phyloP scores from a whole-genome alignment of 2,888 invertebrate species.

The Parasteatoda lunata region DNA sequence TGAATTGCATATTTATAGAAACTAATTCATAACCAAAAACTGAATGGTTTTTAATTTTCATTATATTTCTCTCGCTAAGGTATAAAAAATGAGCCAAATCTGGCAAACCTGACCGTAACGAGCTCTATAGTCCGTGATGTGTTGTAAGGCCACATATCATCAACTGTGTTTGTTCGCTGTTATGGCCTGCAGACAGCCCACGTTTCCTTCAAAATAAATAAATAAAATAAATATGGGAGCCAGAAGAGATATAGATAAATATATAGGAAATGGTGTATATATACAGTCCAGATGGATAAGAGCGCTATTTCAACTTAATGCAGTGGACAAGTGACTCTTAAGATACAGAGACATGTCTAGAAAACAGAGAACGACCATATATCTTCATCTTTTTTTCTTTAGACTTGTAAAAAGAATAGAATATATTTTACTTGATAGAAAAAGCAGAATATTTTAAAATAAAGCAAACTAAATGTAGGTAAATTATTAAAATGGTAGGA shows the following conservation, averaged over 20 bases:
- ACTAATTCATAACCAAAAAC: no score
- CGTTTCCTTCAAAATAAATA: constrained; percentile 54
- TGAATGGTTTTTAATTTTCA: no score
- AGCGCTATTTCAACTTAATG: constrained; percentile 42
- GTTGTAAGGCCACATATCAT: constrained; percentile 55
- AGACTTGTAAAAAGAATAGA: no score
- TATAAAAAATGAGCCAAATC: background rate
- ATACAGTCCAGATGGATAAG: constrained; percentile 10
- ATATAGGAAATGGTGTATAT: constrained; percentile 34
- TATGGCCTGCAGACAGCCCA: constrained; percentile 46
- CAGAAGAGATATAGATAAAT: constrained; percentile 51
- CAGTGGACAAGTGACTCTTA: constrained; percentile 58
- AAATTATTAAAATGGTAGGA: no score
- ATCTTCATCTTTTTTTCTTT: background rate
- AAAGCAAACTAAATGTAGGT: no score
- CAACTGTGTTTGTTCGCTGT: constrained; percentile 48
- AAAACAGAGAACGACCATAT: background rate
- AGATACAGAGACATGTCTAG: constrained; percentile 30
- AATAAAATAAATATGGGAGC: constrained; percentile 64
- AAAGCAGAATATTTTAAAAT: no score
- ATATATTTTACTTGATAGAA: no score
- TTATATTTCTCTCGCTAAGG: background rate
- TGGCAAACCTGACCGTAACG: constrained; percentile 28
- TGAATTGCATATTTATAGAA: no score
- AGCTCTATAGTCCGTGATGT: constrained; percentile 57